Evolutionary conservation across 2,113 vertebrate species (phyloP).

Genomic region (Nannospalax galili): DNA sequence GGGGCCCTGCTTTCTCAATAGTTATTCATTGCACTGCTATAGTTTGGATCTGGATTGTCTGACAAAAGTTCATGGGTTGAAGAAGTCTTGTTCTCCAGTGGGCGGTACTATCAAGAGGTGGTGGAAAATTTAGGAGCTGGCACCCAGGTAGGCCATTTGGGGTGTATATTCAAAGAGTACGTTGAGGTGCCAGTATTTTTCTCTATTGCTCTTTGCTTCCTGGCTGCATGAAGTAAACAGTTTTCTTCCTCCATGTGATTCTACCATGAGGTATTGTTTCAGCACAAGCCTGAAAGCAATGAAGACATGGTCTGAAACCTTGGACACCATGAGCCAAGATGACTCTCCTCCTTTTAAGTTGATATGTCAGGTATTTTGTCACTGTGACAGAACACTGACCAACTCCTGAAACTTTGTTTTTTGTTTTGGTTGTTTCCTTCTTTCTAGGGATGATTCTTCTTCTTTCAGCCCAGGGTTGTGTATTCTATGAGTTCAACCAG

Average conservation of each 20-base stretch:
- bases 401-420: not conserved
- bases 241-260: no score
- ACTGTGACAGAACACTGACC: not conserved
- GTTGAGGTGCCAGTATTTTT: not conserved
- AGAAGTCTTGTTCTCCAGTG: not conserved
- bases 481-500: not conserved
- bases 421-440: not conserved
- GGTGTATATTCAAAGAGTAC: not conserved
- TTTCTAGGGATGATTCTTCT: not conserved
- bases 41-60: not conserved
- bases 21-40: not conserved
- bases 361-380: not conserved
- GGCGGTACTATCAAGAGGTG: not conserved
- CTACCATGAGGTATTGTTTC: not conserved
- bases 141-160: not conserved
- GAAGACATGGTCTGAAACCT: not conserved
- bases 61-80: not conserved
- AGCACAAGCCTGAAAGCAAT: not conserved
- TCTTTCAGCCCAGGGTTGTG: not conserved
- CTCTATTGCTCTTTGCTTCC: not conserved
- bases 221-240: not conserved
- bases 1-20: not conserved
- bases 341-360: no score
- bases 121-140: no score
- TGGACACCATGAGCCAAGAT: not conserved